Evolutionary conservation across 2,888 invertebrate species (phyloP).

Genomic region (Acleris emargana): DNA sequence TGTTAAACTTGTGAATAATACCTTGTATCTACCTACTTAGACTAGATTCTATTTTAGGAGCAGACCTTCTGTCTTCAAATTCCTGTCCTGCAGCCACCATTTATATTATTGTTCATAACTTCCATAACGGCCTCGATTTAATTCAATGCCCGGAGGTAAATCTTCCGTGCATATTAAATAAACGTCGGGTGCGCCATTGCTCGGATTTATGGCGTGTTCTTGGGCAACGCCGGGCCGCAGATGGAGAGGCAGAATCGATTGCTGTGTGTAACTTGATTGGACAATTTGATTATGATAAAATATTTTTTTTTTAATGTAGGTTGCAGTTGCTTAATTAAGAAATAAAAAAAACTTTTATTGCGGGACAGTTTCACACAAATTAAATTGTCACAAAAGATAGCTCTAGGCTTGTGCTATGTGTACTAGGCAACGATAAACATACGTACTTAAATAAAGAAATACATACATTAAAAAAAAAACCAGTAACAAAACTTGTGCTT

Average conservation of each 20-base stretch:
- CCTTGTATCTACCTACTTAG: too few species aligned
- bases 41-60: too few species aligned
- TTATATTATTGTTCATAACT: slow-evolving; percentile 65
- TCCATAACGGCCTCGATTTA: slow-evolving; percentile 74
- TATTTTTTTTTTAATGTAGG: too few species aligned
- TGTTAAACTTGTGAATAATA: too few species aligned
- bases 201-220: slow-evolving; percentile 66
- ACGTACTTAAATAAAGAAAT: too few species aligned
- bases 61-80: slow-evolving; percentile 9
- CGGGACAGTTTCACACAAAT: too few species aligned
- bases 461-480: too few species aligned
- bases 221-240: slow-evolving; percentile 48
- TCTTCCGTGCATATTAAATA: slow-evolving; percentile 80
- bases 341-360: too few species aligned
- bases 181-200: slow-evolving; percentile 65
- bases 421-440: too few species aligned
- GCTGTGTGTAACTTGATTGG: slow-evolving; percentile 7
- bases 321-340: too few species aligned
- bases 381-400: rapidly evolving
- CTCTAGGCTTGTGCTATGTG: too few species aligned
- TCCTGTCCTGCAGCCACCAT: slow-evolving; percentile 42
- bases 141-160: slow-evolving; percentile 79
- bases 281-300: background rate
- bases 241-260: slow-evolving; percentile 5
- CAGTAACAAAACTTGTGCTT: too few species aligned